A percentile compares a stretch with the other conserved stretches of the same genome.
Evolutionary conservation across 1,140 invertebrate species (phyloP).

Genomic region (Nasonia giraulti): DNA sequence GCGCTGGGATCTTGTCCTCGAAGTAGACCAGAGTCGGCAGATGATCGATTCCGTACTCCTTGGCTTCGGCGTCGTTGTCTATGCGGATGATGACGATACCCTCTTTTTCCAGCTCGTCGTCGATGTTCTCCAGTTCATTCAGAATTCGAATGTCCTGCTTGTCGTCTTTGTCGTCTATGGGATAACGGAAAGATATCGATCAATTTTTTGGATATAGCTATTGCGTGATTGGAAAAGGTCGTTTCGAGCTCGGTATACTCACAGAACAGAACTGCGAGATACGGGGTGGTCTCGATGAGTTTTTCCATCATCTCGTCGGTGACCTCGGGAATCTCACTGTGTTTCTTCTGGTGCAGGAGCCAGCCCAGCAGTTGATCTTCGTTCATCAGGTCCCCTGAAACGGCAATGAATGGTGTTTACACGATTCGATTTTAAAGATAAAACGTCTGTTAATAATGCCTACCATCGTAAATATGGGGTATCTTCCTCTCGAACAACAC

Average conservation of each 20-base stretch:
- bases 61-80: slow-evolving; percentile 90
- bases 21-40: slow-evolving; percentile 92
- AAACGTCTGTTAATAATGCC: neutral
- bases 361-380: slow-evolving; percentile 92
- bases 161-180: slow-evolving; percentile 90
- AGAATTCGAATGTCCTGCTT: slow-evolving; percentile 91
- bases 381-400: slow-evolving; percentile 88
- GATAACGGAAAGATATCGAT: slow-evolving; percentile 49
- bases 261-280: slow-evolving; percentile 91
- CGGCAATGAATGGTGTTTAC: neutral
- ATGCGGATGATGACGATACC: slow-evolving; percentile 93
- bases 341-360: slow-evolving; percentile 91
- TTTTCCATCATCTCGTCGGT: slow-evolving; percentile 96
- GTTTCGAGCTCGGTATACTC: slow-evolving; percentile 70
- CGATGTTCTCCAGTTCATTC: slow-evolving; percentile 93
- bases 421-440: too few relatives aligned
- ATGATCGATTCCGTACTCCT: slow-evolving; percentile 93
- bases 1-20: slow-evolving; percentile 92
- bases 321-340: slow-evolving; percentile 93
- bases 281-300: slow-evolving; percentile 86
- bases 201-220: too few relatives aligned
- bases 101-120: slow-evolving; percentile 93
- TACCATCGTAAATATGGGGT: slow-evolving; percentile 90
- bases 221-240: too few relatives aligned
- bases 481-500: slow-evolving; percentile 92